Evolutionary conservation across 2,113 vertebrate genomes (phyloP), one percentile per base, ranked within the genome.

Genomic region (Silurus asotus): DNA sequence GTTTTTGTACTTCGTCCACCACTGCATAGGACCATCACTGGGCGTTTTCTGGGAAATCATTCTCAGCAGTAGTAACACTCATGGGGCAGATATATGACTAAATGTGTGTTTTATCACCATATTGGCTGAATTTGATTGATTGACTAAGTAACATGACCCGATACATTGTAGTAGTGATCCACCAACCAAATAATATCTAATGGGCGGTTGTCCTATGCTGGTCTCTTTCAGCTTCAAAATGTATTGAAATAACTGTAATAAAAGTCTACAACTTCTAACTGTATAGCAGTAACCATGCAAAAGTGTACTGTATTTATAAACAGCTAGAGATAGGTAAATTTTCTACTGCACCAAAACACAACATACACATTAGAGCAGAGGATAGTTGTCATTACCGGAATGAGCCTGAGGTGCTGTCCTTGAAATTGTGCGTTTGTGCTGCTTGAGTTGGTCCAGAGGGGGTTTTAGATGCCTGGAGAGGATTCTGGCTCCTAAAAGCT

Each of bases 391-490:
- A 80, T 93, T 97, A 97, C 96, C 96, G 96, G 92, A 96, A 95
- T 79, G 91, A 92, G 84, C 89, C 78, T 84, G 93, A 83, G 94
- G 94, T 94, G 88, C 93, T 96, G 88, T 96, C 95, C 93, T 93
- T 95, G 88, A 94, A 90, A 93, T 92, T 92, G 84, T 78, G 88
- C 81, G 94, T 94, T 83, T 93, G 94, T 91, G 91, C 70, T 74
- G 81, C 67, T 92, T 92, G 86, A 89, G 93, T 89, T 84, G 92
- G 90, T 88, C 93, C 95, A 91, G 95, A 95, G 87, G 95, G 81
- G 88, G 94, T 92, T 95, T 95, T 96, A 90, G 93, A 95, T 92
- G 93, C 94, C 93, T 96, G 94, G 75, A 96, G 87, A 56, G 93
- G 91, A 91, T 95, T 91, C 87, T 94, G 95, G 86, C 95, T 96